Percentiles rank a stretch among this genome's conserved stretches.
phyloP scores from a whole-genome alignment of 2,888 invertebrate species.

The Nysson spinosus region DNA sequence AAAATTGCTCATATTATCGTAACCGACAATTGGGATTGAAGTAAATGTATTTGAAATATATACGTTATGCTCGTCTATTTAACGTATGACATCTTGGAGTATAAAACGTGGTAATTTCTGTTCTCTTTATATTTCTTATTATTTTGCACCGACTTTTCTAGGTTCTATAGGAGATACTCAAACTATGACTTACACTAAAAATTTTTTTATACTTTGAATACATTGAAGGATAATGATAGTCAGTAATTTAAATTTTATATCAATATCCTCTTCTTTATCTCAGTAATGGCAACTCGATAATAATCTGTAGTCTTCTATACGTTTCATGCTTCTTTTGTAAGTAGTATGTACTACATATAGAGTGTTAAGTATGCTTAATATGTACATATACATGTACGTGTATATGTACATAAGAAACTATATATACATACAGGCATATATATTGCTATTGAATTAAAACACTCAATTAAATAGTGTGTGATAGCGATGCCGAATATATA shows the following conservation, averaged over 20 bases:
- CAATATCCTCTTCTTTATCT: constrained; percentile 33
- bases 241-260: constrained; percentile 44
- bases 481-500: constrained; percentile 45
- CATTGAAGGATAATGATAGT: constrained; percentile 42
- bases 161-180: constrained; percentile 29
- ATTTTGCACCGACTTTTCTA: constrained; percentile 27
- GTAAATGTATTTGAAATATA: constrained; percentile 18
- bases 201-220: constrained; percentile 46
- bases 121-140: constrained; percentile 24
- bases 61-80: constrained; percentile 25
- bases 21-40: constrained; percentile 21
- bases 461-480: constrained; percentile 50
- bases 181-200: constrained; percentile 29
- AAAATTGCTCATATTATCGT: constrained; percentile 52
- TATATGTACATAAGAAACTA: constrained; percentile 6
- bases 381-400: constrained; percentile 7
- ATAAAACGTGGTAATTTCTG: too few relatives aligned
- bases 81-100: too few relatives aligned
- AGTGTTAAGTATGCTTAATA: constrained; percentile 51
- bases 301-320: constrained; percentile 26
- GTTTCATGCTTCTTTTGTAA: constrained; percentile 41
- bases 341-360: constrained; percentile 33
- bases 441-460: constrained; percentile 46
- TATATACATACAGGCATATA: constrained; percentile 33
- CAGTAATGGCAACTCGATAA: constrained; percentile 23